Evolutionary conservation across 2,888 invertebrate genomes (phyloP).

Genomic region (Netelia fuscicornis): DNA sequence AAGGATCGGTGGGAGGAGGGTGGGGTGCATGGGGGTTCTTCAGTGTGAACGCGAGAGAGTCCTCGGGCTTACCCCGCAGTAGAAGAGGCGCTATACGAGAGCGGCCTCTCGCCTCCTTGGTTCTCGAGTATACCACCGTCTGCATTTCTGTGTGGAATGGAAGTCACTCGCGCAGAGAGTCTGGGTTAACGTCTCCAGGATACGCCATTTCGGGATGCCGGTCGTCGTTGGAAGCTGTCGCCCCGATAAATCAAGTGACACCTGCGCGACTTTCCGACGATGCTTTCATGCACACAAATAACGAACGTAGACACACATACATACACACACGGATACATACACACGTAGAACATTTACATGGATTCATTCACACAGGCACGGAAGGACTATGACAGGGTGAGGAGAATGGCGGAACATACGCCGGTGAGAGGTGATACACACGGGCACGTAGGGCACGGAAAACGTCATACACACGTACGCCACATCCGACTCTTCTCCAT

Average conservation of each 20-base stretch:
- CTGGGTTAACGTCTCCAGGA: constrained; percentile 65
- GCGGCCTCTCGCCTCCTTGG: not conserved
- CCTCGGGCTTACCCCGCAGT: not conserved
- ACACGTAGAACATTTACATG: constrained; percentile 13
- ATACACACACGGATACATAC: constrained; percentile 17
- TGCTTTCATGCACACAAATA: constrained; percentile 56
- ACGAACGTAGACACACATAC: constrained; percentile 7
- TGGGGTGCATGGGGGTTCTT: not conserved
- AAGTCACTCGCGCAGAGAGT: constrained; percentile 59
- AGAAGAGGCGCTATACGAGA: not conserved
- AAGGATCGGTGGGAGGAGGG: no score
- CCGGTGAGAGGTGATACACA: constrained; percentile 48
- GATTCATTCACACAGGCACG: constrained; percentile 10
- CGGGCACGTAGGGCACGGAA: constrained; percentile 53
- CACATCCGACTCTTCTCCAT: constrained; percentile 15
- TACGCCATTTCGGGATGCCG: constrained; percentile 77
- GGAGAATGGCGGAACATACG: constrained; percentile 54
- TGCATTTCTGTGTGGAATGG: constrained; percentile 60
- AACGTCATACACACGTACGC: constrained; percentile 63
- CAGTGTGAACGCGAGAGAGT: not conserved
- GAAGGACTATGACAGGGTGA: constrained; percentile 46
- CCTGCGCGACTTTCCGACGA: constrained; percentile 79
- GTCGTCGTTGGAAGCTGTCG: constrained; percentile 81
- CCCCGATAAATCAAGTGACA: constrained; percentile 82
- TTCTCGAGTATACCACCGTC: constrained; percentile 39